phyloP scores from a whole-genome alignment of 2,113 vertebrate genomes.

The Pavo muticus region DNA sequence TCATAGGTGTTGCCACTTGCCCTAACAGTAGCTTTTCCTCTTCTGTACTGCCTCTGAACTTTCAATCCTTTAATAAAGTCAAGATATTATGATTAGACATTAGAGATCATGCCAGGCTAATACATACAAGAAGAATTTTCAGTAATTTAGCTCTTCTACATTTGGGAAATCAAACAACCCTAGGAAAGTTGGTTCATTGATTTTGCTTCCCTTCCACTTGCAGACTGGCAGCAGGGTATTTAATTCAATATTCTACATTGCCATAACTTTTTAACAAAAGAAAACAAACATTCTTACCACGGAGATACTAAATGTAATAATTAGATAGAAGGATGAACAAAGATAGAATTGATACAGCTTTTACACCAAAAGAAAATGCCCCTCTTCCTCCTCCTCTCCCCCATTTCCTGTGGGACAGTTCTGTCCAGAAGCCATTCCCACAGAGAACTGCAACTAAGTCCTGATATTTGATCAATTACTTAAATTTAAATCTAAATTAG shows the following conservation, averaged over 20 bases:
- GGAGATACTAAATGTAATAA: background rate
- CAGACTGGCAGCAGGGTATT: background rate
- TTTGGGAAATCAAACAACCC: background rate
- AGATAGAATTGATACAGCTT: background rate
- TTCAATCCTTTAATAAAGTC: slow-evolving; percentile 72
- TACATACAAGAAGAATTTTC: background rate
- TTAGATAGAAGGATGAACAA: background rate
- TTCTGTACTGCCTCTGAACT: slow-evolving; percentile 44
- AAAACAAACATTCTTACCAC: background rate
- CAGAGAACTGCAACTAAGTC: background rate
- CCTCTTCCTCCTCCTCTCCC: background rate
- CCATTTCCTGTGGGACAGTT: background rate
- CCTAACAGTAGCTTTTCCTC: slow-evolving; percentile 51
- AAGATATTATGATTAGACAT: slow-evolving; percentile 33
- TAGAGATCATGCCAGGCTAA: background rate
- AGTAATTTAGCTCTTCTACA: background rate
- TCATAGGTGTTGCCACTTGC: background rate
- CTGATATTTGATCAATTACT: background rate
- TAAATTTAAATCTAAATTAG: fast-evolving
- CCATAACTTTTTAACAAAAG: background rate
- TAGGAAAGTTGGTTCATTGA: background rate
- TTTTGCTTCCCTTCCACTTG: background rate
- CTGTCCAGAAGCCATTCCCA: background rate
- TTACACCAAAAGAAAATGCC: background rate
- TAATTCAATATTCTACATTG: background rate